Conservation (phyloP, 2,113 vertebrate species). For the Chauna torquata region DNA sequence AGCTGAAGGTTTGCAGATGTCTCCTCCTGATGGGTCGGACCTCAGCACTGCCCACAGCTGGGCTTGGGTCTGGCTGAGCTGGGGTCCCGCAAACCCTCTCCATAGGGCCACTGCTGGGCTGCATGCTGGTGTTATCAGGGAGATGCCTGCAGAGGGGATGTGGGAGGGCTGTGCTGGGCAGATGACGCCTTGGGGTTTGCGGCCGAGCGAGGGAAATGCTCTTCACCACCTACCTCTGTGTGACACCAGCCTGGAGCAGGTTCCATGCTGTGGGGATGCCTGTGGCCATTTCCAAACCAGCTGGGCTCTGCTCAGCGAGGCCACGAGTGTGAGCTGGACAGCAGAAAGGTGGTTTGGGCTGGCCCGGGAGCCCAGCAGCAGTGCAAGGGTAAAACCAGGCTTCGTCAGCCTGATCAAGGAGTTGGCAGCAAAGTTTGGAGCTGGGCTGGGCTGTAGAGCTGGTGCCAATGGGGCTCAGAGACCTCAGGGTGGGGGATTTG, state of each 20-base stretch:
- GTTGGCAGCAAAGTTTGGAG: not conserved
- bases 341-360: not conserved
- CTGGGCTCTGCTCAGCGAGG: not conserved
- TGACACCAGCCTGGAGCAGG: not conserved
- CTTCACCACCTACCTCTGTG: not conserved
- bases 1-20: not conserved
- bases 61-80: not conserved
- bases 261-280: not conserved
- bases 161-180: not conserved
- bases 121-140: rapidly evolving
- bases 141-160: not conserved
- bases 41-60: not conserved
- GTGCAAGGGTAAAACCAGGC: not conserved
- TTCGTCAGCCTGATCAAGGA: not conserved
- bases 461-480: not conserved
- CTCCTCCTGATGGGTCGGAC: not conserved
- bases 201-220: not conserved
- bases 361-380: not conserved
- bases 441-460: not conserved
- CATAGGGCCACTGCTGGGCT: not conserved
- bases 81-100: not conserved
- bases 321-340: not conserved
- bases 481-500: not conserved
- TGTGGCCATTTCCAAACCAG: not conserved
- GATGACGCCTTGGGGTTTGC: not conserved